Conservation (phyloP, 2,113 vertebrate genomes). For the Myotis yumanensis region DNA sequence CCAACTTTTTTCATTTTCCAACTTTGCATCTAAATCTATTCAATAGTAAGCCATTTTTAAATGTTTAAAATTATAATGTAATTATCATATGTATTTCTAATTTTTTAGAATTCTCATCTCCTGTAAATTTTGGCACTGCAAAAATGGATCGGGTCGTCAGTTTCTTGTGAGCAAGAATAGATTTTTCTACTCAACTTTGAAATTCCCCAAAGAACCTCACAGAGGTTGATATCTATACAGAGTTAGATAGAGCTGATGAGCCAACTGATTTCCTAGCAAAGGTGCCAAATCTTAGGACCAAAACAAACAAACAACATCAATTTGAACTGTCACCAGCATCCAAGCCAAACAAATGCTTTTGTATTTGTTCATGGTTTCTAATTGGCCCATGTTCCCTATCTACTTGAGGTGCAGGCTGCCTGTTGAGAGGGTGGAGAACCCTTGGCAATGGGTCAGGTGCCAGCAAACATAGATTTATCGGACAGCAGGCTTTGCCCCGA, state of each 20-base stretch:
- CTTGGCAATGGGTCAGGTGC: neutral
- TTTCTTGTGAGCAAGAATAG: neutral
- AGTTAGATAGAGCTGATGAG: neutral
- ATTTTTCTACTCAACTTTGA: neutral
- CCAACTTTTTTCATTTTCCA: neutral
- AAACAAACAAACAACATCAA: constrained; percentile 27
- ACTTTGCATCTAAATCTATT: neutral
- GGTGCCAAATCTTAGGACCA: neutral
- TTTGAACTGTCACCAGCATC: neutral
- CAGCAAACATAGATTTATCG: constrained; percentile 14
- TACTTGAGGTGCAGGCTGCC: neutral
- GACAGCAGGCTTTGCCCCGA: neutral
- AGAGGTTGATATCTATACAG: neutral
- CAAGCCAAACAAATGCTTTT: neutral
- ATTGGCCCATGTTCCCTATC: neutral
- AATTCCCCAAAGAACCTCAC: neutral
- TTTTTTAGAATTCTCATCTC: neutral
- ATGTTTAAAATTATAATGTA: neutral
- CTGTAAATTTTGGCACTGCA: neutral
- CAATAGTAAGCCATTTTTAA: neutral
- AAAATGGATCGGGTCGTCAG: neutral
- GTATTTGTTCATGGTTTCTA: constrained; percentile 22
- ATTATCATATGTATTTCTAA: neutral
- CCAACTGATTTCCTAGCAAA: constrained; percentile 14
- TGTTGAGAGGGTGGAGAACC: neutral